Conservation (phyloP, 2,797 vertebrate species). For the Tokudaia tokunoshimensis region DNA sequence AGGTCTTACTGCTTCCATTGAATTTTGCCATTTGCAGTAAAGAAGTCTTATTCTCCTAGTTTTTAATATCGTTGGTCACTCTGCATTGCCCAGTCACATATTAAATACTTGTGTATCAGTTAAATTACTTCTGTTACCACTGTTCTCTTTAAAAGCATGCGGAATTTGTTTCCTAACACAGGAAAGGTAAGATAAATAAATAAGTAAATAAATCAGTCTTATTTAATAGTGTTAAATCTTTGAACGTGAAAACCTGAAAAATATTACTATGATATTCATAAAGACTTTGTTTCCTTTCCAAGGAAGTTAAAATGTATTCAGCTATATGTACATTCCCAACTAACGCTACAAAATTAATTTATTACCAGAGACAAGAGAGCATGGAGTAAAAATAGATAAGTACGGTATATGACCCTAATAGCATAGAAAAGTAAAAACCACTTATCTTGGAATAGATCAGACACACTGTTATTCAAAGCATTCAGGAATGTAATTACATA, state of each 20-base stretch:
- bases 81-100: not conserved
- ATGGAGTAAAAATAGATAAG: constrained; percentile 93
- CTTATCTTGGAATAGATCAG: constrained; percentile 89
- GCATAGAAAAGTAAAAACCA: constrained; percentile 88
- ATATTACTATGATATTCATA: constrained; percentile 60
- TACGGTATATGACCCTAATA: constrained; percentile 92
- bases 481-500: constrained; percentile 92
- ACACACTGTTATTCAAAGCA: constrained; percentile 93
- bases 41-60: constrained; percentile 18
- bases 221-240: constrained; percentile 67
- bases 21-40: constrained; percentile 48
- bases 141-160: constrained; percentile 12
- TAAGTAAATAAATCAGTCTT: not conserved
- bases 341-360: constrained; percentile 92
- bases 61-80: constrained; percentile 60
- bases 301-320: constrained; percentile 91
- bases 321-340: constrained; percentile 88
- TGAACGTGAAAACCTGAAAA: constrained; percentile 71
- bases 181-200: not conserved
- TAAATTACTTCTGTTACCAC: constrained; percentile 43
- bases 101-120: constrained; percentile 3
- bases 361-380: constrained; percentile 90
- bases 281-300: constrained; percentile 82
- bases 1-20: constrained; percentile 21
- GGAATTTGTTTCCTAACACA: constrained; percentile 1